phyloP scores from a whole-genome alignment of 1,140 invertebrate species.

The Lucilia sericata region DNA sequence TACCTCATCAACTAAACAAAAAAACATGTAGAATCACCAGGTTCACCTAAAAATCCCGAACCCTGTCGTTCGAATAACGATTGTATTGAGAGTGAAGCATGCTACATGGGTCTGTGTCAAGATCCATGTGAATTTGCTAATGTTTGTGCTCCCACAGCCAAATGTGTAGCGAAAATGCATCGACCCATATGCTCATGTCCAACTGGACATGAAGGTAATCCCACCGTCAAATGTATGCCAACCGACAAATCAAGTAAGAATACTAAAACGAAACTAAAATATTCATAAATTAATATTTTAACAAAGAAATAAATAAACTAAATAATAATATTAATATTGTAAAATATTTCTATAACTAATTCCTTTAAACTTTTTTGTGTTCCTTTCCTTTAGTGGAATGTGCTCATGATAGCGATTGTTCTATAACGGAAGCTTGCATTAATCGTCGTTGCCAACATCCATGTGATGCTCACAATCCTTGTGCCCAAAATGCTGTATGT shows the following conservation, averaged over 20 bases:
- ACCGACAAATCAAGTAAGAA: slow-evolving; percentile 77
- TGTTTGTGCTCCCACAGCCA: slow-evolving; percentile 77
- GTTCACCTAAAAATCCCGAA: slow-evolving; percentile 75
- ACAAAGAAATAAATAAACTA: background rate
- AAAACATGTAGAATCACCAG: slow-evolving; percentile 72
- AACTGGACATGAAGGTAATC: slow-evolving; percentile 80
- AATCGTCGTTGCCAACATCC: slow-evolving; percentile 84
- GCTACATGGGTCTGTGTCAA: slow-evolving; percentile 79
- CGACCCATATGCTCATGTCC: slow-evolving; percentile 83
- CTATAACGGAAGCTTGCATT: slow-evolving; percentile 83
- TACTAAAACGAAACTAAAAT: slow-evolving; percentile 51
- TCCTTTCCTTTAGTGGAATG: slow-evolving; percentile 77
- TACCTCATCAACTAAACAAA: slow-evolving; percentile 32
- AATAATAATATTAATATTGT: background rate
- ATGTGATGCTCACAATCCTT: slow-evolving; percentile 84
- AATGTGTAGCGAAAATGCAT: slow-evolving; percentile 80
- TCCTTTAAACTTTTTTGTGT: background rate
- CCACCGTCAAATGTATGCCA: slow-evolving; percentile 78
- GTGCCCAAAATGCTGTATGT: slow-evolving; percentile 86
- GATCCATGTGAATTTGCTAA: slow-evolving; percentile 81
- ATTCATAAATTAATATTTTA: slow-evolving; percentile 8
- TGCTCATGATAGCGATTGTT: slow-evolving; percentile 83
- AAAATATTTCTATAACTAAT: no score
- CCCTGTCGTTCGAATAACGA: slow-evolving; percentile 80
- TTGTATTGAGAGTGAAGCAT: slow-evolving; percentile 80